Percentiles rank a stretch among this genome's conserved stretches.
These are phyloP conservation scores for Ricordea florida DNA, from an alignment of 92 coral and sea anemone genomes.

Conservation along the genomic window DNA sequence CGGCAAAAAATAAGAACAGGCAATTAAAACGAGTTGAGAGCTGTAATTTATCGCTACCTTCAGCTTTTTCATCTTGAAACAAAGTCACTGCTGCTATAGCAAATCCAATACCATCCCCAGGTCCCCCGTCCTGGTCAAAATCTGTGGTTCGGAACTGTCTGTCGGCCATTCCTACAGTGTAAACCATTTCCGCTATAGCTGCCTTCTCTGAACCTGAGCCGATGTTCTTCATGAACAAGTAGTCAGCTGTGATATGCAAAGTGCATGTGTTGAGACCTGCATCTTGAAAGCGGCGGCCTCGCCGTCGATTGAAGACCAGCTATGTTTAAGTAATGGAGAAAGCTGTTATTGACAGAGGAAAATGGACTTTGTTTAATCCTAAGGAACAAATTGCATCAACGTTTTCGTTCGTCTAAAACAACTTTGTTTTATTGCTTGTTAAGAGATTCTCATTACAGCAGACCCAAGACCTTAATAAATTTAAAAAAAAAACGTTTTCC, in stretches of 20 bases:
- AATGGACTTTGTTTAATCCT: too few species aligned
- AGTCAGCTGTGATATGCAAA: conserved; percentile 88
- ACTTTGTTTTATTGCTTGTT: too few species aligned
- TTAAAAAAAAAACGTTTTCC: too few species aligned
- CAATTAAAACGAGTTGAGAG: too few species aligned
- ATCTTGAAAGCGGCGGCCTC: neutral
- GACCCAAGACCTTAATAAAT: too few species aligned
- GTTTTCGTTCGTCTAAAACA: too few species aligned
- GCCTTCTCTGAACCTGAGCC: conserved; percentile 65
- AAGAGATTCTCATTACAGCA: too few species aligned
- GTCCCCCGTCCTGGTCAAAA: conserved; percentile 81
- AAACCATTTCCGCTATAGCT: conserved; percentile 85
- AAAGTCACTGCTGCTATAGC: conserved; percentile 80
- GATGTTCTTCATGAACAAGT: conserved; percentile 64
- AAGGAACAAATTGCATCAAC: too few species aligned
- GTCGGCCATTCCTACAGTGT: conserved; percentile 78
- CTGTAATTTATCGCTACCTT: conserved; percentile 46
- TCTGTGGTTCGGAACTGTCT: conserved; percentile 81
- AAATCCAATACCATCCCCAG: conserved; percentile 85
- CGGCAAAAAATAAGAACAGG: too few species aligned
- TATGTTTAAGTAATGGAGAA: neutral
- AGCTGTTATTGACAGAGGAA: too few species aligned
- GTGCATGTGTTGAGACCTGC: conserved; percentile 58
- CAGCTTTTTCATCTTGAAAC: conserved; percentile 62
- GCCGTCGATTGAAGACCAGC: neutral